Conservation (phyloP, 2,888 invertebrate genomes). For the Argynnis bischoffii region DNA sequence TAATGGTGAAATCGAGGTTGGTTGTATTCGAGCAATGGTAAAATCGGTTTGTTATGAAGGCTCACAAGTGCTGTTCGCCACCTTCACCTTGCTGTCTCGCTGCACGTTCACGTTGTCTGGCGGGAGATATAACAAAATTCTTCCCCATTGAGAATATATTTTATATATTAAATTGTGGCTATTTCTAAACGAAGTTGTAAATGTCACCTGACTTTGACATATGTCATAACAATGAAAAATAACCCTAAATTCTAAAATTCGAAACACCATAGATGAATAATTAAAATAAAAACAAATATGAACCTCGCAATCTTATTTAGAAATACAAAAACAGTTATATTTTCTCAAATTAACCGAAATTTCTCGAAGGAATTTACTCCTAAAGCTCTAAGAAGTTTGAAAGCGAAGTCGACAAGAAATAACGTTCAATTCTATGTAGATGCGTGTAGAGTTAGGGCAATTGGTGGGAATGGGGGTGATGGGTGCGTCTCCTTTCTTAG, state of each 20-base stretch:
- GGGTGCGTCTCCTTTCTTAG: constrained; percentile 94
- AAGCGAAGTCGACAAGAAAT: constrained; percentile 64
- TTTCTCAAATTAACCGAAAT: constrained; percentile 42
- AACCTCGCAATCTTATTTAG: constrained; percentile 36
- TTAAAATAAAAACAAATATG: constrained; percentile 33
- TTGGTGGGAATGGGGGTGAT: constrained; percentile 96
- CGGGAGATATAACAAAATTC: background rate
- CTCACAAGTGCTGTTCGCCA: too few relatives aligned
- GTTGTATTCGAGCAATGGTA: too few relatives aligned
- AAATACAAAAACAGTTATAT: constrained; percentile 31
- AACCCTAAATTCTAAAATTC: background rate
- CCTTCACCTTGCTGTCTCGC: too few relatives aligned
- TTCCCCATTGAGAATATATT: background rate
- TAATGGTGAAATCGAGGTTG: too few relatives aligned
- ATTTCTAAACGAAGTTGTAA: background rate
- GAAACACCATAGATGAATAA: background rate
- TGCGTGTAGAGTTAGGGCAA: constrained; percentile 83
- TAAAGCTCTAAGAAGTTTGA: constrained; percentile 67
- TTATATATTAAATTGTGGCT: background rate
- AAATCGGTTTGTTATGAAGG: too few relatives aligned
- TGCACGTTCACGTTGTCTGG: too few relatives aligned
- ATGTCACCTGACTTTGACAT: constrained; percentile 1
- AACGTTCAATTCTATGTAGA: constrained; percentile 87
- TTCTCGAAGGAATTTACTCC: constrained; percentile 59
- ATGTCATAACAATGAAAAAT: background rate